phyloP scores from a whole-genome alignment of 2,113 vertebrate species.

The Pseudonaja textilis region DNA sequence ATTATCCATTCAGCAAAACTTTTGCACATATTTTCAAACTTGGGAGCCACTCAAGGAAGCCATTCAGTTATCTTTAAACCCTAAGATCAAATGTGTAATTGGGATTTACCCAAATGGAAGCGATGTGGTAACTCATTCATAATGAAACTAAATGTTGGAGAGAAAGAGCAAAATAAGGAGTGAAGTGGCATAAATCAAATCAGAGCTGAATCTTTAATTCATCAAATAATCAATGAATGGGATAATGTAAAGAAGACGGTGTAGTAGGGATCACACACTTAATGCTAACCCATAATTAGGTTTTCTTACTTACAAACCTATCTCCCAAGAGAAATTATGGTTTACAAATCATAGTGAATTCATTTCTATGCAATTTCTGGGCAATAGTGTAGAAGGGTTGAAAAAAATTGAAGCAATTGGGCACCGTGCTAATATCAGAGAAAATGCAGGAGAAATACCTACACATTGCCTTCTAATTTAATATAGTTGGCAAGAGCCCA shows the following conservation, averaged over 20 bases:
- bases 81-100: not conserved
- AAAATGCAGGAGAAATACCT: not conserved
- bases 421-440: not conserved
- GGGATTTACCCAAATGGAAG: not conserved
- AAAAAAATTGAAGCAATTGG: not conserved
- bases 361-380: not conserved
- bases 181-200: not conserved
- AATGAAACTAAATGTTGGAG: not conserved
- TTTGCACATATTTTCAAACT: not conserved
- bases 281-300: not conserved
- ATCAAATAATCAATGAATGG: not conserved
- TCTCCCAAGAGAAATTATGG: not conserved
- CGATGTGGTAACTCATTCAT: not conserved
- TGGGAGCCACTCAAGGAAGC: not conserved
- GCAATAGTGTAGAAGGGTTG: not conserved
- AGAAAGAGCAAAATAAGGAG: not conserved
- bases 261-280: not conserved
- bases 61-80: not conserved
- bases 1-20: conserved; percentile 18
- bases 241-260: not conserved
- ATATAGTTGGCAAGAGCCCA: not conserved
- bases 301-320: not conserved
- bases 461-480: not conserved
- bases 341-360: not conserved
- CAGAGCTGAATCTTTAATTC: not conserved